Evolutionary conservation across 37 sponge, comb jelly and placozoan species (phyloP).

Genomic region (Cladorhizidae sp.): DNA sequence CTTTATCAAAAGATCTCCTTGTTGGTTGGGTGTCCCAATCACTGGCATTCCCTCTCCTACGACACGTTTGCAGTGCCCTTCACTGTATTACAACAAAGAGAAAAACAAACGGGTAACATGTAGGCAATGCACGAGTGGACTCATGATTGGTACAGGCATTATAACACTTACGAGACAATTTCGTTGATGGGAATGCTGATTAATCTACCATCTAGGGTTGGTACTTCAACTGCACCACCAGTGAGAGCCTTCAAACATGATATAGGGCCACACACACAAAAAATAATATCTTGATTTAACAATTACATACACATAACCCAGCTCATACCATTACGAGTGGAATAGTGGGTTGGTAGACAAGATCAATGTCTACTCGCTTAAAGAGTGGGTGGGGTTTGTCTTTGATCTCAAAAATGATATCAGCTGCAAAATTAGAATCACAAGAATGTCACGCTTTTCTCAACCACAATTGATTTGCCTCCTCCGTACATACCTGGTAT

Average conservation of each 20-base stretch:
- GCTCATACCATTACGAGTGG: constrained; percentile 73
- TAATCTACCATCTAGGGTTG: constrained; percentile 81
- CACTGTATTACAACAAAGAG: constrained; percentile 26
- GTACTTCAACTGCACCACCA: constrained; percentile 72
- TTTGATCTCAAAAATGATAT: constrained; percentile 88
- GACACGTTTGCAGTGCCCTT: constrained; percentile 73
- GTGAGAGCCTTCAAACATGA: constrained; percentile 62
- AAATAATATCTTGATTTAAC: not conserved
- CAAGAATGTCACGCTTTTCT: not conserved
- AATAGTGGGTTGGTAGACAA: constrained; percentile 76
- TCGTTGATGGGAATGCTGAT: constrained; percentile 91
- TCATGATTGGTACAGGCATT: not conserved
- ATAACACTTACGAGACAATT: constrained; percentile 67
- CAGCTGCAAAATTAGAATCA: constrained; percentile 60
- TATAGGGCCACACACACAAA: constrained; percentile 18
- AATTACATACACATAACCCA: too few relatives aligned
- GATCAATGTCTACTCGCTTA: constrained; percentile 71
- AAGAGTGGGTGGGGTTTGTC: constrained; percentile 83
- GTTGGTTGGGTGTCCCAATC: constrained; percentile 45
- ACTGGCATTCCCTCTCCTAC: constrained; percentile 93
- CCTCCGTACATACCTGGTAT: constrained; percentile 83
- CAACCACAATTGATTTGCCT: not conserved
- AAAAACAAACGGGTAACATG: not conserved
- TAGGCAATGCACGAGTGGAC: not conserved
- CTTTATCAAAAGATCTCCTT: constrained; percentile 84